Evolutionary conservation across 2,113 vertebrate species (phyloP).

Genomic region (Ciconia boyciana): DNA sequence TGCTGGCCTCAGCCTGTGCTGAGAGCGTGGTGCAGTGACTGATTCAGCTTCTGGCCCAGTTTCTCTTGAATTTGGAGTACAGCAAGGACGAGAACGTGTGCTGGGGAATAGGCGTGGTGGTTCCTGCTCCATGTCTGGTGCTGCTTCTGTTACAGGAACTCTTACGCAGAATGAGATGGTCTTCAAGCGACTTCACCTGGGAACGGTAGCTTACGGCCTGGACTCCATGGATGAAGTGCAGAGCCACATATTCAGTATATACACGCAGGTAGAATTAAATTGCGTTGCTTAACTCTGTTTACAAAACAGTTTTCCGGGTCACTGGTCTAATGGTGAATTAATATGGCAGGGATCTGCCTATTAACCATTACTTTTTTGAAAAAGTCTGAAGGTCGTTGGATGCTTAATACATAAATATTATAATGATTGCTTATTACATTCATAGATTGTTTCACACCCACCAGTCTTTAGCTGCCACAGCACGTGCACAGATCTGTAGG

Average conservation of each 20-base stretch:
- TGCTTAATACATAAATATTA: neutral
- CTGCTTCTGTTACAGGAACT: constrained; percentile 79
- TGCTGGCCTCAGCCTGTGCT: neutral
- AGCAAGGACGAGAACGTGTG: neutral
- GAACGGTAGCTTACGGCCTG: constrained; percentile 93
- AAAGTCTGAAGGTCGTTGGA: neutral
- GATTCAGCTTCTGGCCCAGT: neutral
- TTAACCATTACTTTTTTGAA: neutral
- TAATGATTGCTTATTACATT: neutral
- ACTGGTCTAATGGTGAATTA: neutral
- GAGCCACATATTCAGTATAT: constrained; percentile 95
- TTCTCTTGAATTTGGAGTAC: neutral
- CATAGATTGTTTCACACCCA: neutral
- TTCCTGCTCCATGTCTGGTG: neutral
- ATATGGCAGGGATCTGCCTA: neutral
- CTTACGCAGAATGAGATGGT: constrained; percentile 99
- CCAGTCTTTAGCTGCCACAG: neutral
- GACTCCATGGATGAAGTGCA: constrained; percentile 99
- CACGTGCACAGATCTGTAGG: rapidly evolving
- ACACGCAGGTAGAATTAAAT: constrained; percentile 84
- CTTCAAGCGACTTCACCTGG: constrained; percentile 93
- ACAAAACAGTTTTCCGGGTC: neutral
- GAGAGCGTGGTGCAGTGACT: neutral
- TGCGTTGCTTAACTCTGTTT: neutral
- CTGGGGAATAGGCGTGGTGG: rapidly evolving